Base-by-base conservation (phyloP, 2,797 vertebrate species). In the Rhinatrema bivittatum region DNA sequence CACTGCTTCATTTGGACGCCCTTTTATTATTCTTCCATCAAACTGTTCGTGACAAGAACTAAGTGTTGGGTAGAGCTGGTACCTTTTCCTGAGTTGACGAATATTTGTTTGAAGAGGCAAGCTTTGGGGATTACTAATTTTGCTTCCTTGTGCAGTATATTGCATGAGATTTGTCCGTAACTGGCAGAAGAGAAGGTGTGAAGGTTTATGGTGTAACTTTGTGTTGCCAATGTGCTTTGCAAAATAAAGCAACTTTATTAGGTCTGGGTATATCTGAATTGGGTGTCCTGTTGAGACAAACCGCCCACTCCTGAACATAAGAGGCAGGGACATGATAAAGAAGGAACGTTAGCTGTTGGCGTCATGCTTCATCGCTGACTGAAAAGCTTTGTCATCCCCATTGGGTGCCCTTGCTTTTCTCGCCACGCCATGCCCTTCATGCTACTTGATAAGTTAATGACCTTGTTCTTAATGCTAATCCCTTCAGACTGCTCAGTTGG, bases 311-410 rank as follows among this genome's bases (percentile, higher is more conserved):
- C 29, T 36, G 1, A 0, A 36, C 57, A 49, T 39, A 40, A n/a
- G 36, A 56, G 52, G 32, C 39, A 39, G 36, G 55, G 49, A 50
- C 52, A 42, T 8, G n/a, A 49, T 16, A 40, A 27, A 9, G 10
- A n/a, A 37, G 39, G 6, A 1, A 25, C 46, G 24, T 3, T 38
- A 29, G 25, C 42, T 50, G 32, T 42, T 20, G 18, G 43, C 13
- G 46, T 21, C 51, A 23, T 36, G 40, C 25, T 22, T 20, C 8
- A 12, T 18, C 29, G 31, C 36, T 49, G 20, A 43, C 51, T 37
- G 4, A 13, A 38, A 10, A 46, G 12, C 13, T 29, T 38, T 26
- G 40, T 9, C 13, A 4, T 29, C 0, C 3, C 47, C 24, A 4
- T 7, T 3, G 39, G 25, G 20, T 26, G 0, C 30, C 10, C 4